These are phyloP conservation scores for Antitype chi DNA, from an alignment of 2,888 invertebrate genomes.

Conservation along the genomic window DNA sequence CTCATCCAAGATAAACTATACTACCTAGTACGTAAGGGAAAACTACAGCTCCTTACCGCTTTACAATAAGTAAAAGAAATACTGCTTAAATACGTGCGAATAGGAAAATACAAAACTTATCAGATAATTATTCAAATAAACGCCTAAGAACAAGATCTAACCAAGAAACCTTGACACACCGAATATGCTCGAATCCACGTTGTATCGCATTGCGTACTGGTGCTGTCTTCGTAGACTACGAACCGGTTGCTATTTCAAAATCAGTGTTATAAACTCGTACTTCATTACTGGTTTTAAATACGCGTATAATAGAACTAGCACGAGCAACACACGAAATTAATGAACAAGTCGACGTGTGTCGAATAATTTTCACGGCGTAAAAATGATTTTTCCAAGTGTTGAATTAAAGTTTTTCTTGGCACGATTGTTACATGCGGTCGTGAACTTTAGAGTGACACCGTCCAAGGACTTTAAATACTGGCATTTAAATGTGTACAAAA, in stretches of 20 bases:
- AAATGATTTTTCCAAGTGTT: constrained; percentile 20
- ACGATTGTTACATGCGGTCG: constrained; percentile 24
- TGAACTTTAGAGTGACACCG: constrained; percentile 19
- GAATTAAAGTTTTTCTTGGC: constrained; percentile 18
- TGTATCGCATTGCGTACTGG: constrained; percentile 30
- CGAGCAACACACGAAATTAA: constrained; percentile 8
- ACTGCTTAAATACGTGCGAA: background rate
- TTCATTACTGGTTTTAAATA: constrained; percentile 15
- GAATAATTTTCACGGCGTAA: constrained; percentile 3
- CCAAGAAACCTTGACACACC: constrained; percentile 45
- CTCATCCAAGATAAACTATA: constrained; percentile 11
- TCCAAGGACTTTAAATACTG: constrained; percentile 37
- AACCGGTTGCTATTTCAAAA: constrained; percentile 38
- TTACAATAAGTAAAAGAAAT: background rate
- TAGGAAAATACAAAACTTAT: background rate
- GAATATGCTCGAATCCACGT: constrained; percentile 20
- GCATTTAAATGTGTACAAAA: background rate
- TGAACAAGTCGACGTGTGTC: constrained; percentile 1
- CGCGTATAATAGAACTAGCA: constrained; percentile 13
- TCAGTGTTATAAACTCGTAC: constrained; percentile 7
- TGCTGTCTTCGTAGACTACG: background rate
- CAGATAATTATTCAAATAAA: constrained; percentile 14
- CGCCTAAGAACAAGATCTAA: constrained; percentile 13
- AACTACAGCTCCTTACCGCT: background rate
- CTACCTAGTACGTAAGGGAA: background rate